Conservation (phyloP, 2,888 invertebrate genomes). For the Drosophila yooni region DNA sequence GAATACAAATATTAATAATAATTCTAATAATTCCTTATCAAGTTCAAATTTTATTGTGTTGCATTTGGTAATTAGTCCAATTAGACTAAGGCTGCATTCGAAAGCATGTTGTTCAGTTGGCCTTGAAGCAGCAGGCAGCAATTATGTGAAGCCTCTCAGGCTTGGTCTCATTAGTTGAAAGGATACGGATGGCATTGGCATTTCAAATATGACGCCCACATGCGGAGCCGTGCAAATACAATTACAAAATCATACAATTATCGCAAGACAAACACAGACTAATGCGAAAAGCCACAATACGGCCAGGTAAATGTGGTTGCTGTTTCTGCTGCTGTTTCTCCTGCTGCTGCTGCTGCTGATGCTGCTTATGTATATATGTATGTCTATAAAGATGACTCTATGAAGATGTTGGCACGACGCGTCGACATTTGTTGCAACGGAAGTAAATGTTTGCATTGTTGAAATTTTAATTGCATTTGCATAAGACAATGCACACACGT, state of each 20-base stretch:
- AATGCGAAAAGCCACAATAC: slow-evolving; percentile 75
- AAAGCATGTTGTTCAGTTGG: slow-evolving; percentile 26
- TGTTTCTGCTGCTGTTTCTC: slow-evolving; percentile 30
- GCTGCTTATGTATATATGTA: slow-evolving; percentile 15
- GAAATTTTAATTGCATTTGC: slow-evolving; percentile 83
- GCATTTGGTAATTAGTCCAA: slow-evolving; percentile 39
- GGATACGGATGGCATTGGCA: slow-evolving; percentile 38
- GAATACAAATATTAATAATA: not conserved
- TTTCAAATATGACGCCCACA: slow-evolving; percentile 41
- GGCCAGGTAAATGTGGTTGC: slow-evolving; percentile 62
- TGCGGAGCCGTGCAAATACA: slow-evolving; percentile 62
- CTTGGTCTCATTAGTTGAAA: slow-evolving; percentile 68
- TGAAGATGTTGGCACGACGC: slow-evolving; percentile 54
- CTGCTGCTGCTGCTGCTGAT: slow-evolving; percentile 21
- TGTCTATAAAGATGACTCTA: slow-evolving; percentile 49
- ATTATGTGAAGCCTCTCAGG: slow-evolving; percentile 52
- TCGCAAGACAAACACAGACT: slow-evolving; percentile 73
- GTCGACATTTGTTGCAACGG: slow-evolving; percentile 79
- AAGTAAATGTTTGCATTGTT: slow-evolving; percentile 83
- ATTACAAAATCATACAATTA: slow-evolving; percentile 78
- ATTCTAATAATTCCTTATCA: slow-evolving; percentile 1
- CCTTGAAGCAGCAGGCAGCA: slow-evolving; percentile 45
- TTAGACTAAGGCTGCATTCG: slow-evolving; percentile 25
- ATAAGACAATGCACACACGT: slow-evolving; percentile 70
- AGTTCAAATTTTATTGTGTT: slow-evolving; percentile 4